Evolutionary conservation across 2,797 vertebrate species (phyloP), one percentile per base, ranked within the genome.

Genomic region (Syngnathus rostellatus): DNA sequence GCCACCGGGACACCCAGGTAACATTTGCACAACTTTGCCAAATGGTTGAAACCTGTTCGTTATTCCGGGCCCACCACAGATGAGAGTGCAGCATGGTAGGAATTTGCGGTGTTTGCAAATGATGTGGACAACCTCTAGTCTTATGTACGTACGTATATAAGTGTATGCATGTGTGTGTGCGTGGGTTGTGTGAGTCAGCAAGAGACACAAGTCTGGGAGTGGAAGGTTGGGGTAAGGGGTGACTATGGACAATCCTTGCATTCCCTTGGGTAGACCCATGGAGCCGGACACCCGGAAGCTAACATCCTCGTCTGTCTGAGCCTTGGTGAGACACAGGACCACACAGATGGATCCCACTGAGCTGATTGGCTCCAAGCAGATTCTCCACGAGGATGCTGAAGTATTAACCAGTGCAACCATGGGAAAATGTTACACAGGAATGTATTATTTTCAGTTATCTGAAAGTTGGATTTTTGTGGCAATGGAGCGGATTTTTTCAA

Each of bases 341-440:
- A 85, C 84, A 80, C 82, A 81, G 74, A 48, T 57, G 62, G 66
- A 64, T 74, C 66, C 69, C 73, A 59, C 75, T 68, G n/a, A 62
- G 57, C 55, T 64, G 65, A 79, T 60, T 68, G 71, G 62, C 55
- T 72, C n/a, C 41, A 21, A 55, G 51, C 38, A 45, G 60, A 67
- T 63, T 50, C 55, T 37, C 40, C 21, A 45, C 37, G 66, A 65
- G 57, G 55, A 73, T 62, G 58, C 48, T 51, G 37, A 62, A 62
- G 65, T 63, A 65, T 68, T 66, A 65, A 45, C 9, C 38, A n/a
- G 19, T 40, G 25, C 40, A 62, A 66, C 46, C 72, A 73, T 71
- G 73, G 67, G 72, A 73, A 77, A 66, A 67, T 60, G 66, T 53
- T 37, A 64, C 16, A 64, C 66, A 55, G 58, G 48, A 73, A 67